Conservation (phyloP, 2,113 vertebrate genomes). For the Amphiprion ocellaris region DNA sequence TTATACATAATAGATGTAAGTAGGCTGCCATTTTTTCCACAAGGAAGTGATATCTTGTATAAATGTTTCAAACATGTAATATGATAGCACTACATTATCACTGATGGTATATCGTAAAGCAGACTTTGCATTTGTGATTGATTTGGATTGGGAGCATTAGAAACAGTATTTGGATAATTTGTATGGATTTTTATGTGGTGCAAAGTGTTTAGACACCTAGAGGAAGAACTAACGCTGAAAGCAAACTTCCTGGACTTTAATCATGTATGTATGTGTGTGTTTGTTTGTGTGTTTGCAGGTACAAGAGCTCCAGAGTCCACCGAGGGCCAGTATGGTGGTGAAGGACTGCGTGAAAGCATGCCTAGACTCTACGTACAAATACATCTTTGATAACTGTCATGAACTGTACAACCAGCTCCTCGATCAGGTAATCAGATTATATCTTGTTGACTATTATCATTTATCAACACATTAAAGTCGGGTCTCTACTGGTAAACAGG, state of each 20-base stretch:
- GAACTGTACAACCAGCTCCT: constrained; percentile 95
- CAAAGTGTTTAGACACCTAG: neutral
- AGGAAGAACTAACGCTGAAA: neutral
- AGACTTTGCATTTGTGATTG: constrained; percentile 3
- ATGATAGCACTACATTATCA: constrained; percentile 21
- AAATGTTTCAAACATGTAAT: constrained; percentile 37
- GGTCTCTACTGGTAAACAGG: neutral
- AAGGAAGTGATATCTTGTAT: constrained; percentile 24
- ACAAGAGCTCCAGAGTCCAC: constrained; percentile 94
- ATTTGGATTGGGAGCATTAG: neutral
- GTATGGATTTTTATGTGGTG: neutral
- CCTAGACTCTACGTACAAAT: constrained; percentile 95
- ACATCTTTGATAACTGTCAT: constrained; percentile 98
- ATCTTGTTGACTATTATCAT: neutral
- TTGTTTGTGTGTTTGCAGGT: constrained; percentile 82
- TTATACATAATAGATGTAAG: constrained; percentile 56
- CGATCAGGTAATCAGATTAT: constrained; percentile 89
- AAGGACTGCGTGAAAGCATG: constrained; percentile 97
- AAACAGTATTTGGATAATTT: constrained; percentile 2
- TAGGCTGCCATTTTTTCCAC: constrained; percentile 16
- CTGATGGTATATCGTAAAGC: constrained; percentile 5
- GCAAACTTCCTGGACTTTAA: neutral
- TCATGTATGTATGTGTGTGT: constrained; percentile 12
- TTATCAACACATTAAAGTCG: neutral
- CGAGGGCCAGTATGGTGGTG: constrained; percentile 93